These are phyloP conservation scores for Bubo bubo DNA, from an alignment of 2,113 vertebrate species.

Conservation along the genomic window DNA sequence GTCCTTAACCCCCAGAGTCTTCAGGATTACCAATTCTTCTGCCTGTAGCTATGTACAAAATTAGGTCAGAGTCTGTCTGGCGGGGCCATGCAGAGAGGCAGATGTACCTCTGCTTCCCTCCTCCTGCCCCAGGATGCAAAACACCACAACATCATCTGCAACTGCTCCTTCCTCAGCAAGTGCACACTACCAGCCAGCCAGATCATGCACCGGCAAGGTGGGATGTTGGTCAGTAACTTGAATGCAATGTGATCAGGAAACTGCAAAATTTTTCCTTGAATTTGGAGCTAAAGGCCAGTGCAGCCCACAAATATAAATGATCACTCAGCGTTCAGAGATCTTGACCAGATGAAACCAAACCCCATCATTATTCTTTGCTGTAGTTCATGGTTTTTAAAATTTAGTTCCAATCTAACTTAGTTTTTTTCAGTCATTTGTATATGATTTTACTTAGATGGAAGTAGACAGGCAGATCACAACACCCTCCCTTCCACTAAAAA, in stretches of 20 bases:
- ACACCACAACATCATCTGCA: accelerated
- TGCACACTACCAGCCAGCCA: neutral
- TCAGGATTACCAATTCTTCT: neutral
- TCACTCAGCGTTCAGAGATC: neutral
- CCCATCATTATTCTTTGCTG: neutral
- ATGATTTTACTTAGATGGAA: neutral
- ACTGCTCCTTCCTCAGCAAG: neutral
- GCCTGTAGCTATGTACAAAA: neutral
- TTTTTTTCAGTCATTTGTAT: neutral
- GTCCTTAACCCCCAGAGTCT: neutral
- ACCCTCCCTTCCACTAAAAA: neutral
- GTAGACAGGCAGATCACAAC: neutral
- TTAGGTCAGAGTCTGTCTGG: neutral
- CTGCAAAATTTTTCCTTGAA: neutral
- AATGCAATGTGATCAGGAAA: accelerated
- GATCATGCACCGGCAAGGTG: accelerated
- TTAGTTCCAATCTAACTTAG: neutral
- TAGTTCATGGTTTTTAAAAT: neutral
- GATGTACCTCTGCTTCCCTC: neutral
- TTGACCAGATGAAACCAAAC: neutral
- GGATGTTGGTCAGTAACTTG: neutral
- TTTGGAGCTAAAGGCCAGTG: neutral
- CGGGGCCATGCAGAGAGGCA: neutral
- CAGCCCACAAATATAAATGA: neutral
- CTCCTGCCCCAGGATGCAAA: neutral